These are phyloP conservation scores for Hoplias malabaricus DNA, from an alignment of 2,113 vertebrate species.

Conservation along the genomic window DNA sequence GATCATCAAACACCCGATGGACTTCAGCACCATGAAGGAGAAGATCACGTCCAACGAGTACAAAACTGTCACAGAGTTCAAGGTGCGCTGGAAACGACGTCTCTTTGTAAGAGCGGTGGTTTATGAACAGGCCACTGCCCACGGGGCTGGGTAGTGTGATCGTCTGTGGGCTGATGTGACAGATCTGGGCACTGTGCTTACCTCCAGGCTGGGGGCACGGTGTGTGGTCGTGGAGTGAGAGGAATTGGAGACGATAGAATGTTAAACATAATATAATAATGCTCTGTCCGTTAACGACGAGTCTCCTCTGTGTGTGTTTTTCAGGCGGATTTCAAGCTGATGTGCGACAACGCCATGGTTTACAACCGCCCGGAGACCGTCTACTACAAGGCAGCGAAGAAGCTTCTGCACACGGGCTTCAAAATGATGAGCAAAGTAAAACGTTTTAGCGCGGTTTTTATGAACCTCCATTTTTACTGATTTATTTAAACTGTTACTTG, in stretches of 20 bases:
- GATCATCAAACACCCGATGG: slow-evolving; percentile 99
- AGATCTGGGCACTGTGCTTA: too few relatives aligned
- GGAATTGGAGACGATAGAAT: too few relatives aligned
- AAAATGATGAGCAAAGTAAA: slow-evolving; percentile 99
- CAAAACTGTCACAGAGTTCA: slow-evolving; percentile 96
- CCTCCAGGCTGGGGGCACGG: too few relatives aligned
- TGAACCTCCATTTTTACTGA: background rate
- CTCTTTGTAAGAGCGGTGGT: too few relatives aligned
- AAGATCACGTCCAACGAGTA: slow-evolving; percentile 93
- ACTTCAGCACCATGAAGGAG: slow-evolving; percentile 98
- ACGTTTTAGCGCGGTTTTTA: background rate
- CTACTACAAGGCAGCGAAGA: slow-evolving; percentile 98
- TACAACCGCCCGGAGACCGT: slow-evolving; percentile 98
- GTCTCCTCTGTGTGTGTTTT: slow-evolving; percentile 54
- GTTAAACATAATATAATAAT: too few relatives aligned
- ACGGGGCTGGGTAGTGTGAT: too few relatives aligned
- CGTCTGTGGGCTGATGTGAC: too few relatives aligned
- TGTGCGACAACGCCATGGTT: slow-evolving; percentile 99
- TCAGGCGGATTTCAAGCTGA: slow-evolving; percentile 97
- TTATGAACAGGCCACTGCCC: too few relatives aligned
- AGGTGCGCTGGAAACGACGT: slow-evolving; percentile 72
- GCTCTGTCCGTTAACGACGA: too few relatives aligned
- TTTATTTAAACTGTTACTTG: too few relatives aligned
- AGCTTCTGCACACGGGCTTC: slow-evolving; percentile 96
- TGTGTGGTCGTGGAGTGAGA: too few relatives aligned